phyloP scores from a whole-genome alignment of 2,113 vertebrate genomes.

The Mustela lutreola region DNA sequence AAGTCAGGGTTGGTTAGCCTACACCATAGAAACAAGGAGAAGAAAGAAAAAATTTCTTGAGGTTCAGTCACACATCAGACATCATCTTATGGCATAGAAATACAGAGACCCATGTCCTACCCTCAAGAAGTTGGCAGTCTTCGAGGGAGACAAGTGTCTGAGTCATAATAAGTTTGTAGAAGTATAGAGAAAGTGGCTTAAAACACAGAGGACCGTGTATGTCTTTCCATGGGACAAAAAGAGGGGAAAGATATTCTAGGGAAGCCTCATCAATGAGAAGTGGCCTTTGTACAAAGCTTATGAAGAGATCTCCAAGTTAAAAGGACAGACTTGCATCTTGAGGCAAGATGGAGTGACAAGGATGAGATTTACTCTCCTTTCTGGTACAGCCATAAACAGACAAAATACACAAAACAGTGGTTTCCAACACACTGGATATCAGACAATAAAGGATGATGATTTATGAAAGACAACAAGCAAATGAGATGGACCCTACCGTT shows the following conservation, averaged over 20 bases:
- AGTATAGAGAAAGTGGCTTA: background rate
- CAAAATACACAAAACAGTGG: background rate
- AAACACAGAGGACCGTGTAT: background rate
- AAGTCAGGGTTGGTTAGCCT: background rate
- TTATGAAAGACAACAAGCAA: background rate
- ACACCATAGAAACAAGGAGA: background rate
- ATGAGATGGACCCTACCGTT: background rate
- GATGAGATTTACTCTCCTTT: background rate
- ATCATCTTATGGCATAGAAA: background rate
- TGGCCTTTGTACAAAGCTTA: background rate
- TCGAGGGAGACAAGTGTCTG: background rate
- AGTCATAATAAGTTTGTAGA: background rate
- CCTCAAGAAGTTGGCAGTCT: background rate
- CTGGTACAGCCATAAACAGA: background rate
- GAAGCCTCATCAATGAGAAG: constrained; percentile 9
- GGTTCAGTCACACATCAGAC: background rate
- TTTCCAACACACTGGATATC: background rate
- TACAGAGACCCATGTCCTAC: background rate
- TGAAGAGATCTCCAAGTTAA: background rate
- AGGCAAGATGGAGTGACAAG: background rate
- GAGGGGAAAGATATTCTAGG: background rate
- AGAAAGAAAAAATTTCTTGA: background rate
- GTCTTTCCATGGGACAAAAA: constrained; percentile 10
- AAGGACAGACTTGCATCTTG: background rate
- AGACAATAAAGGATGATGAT: background rate